phyloP scores from a whole-genome alignment of 2,113 vertebrate species.

The Verasper variegatus region DNA sequence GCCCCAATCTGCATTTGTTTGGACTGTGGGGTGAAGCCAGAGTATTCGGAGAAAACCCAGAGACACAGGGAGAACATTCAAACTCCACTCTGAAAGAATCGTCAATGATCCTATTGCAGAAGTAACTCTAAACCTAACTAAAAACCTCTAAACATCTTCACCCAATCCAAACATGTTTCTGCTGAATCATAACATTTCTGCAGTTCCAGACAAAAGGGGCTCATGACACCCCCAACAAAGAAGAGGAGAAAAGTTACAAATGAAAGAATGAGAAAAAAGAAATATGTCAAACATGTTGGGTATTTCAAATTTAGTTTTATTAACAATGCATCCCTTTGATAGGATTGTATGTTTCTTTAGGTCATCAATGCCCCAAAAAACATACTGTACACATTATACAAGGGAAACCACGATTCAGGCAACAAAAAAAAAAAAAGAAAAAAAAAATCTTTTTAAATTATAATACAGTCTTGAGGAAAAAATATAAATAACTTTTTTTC shows the following conservation, averaged over 20 bases:
- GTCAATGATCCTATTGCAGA: too few relatives aligned
- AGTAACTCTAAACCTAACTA: too few relatives aligned
- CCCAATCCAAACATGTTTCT: too few relatives aligned
- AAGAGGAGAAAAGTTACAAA: neutral
- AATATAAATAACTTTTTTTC: slow-evolving; percentile 95
- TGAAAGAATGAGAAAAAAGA: neutral
- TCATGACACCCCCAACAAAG: too few relatives aligned
- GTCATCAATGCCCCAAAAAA: slow-evolving; percentile 90
- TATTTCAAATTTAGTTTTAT: slow-evolving; percentile 87
- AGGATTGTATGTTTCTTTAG: slow-evolving; percentile 92
- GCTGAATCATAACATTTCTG: neutral
- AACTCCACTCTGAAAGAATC: too few relatives aligned
- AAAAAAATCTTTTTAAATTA: slow-evolving; percentile 92
- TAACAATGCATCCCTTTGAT: slow-evolving; percentile 97
- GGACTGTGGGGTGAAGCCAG: neutral
- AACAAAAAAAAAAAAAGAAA: slow-evolving; percentile 84
- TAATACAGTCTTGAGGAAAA: slow-evolving; percentile 92
- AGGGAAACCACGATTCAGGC: slow-evolving; percentile 87
- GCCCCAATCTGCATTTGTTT: neutral
- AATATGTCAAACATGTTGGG: slow-evolving; percentile 30
- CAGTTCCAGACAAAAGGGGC: neutral
- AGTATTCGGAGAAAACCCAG: too few relatives aligned
- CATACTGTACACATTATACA: slow-evolving; percentile 97
- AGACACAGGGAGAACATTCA: too few relatives aligned
- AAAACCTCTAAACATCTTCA: too few relatives aligned